Evolutionary conservation across 2,888 invertebrate genomes (phyloP), one percentile per base, ranked within the genome.

Genomic region (Aspidiotus destructor): DNA sequence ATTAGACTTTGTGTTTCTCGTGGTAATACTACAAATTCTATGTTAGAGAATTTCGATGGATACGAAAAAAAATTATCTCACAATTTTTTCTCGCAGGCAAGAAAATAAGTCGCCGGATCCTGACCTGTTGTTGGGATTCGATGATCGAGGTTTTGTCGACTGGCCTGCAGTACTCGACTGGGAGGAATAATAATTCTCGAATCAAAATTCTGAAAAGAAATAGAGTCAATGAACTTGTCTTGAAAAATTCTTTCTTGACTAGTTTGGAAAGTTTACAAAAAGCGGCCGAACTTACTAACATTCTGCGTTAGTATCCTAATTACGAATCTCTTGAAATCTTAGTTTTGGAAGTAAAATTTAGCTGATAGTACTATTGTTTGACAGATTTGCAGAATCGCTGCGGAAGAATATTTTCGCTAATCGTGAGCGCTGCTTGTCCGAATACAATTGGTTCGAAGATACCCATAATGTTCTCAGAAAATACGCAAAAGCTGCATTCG

Each of bases 121-220:
- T 96, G 62, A 92, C 92, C 0, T 90, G 91, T 74, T 92, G 93
- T 75, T 96, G 95, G 95, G 87, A 89, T 53, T 90, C 91, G 0
- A 88, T 94, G 82, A 86, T 95, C 70, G 87, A 88, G 15, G 91
- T 96, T 0, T 79, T 95, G 15, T 90, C 93, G 60, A 86, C 87
- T 0, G 87, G 89, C 0, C 78, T 92, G 67, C 85, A 84, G 1
- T 86, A 78, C 57, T 65, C 69, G 48, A 70, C 71, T 0, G 65
- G 61, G 1, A 72, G 77, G 72, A 70, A 71, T 63, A 73, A 74
- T 62, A 54, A 48, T 57, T 68, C 72, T 76, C 76, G 68, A 72
- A 79, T 77, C 2, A 74, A 80, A 57, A 75, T 80, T 71, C 74
- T 80, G 65, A 77, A 78, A 2, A 79, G 76, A 13, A 79, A 79